Base-by-base conservation (phyloP, 2,797 vertebrate species). In the Vireo griseus region DNA sequence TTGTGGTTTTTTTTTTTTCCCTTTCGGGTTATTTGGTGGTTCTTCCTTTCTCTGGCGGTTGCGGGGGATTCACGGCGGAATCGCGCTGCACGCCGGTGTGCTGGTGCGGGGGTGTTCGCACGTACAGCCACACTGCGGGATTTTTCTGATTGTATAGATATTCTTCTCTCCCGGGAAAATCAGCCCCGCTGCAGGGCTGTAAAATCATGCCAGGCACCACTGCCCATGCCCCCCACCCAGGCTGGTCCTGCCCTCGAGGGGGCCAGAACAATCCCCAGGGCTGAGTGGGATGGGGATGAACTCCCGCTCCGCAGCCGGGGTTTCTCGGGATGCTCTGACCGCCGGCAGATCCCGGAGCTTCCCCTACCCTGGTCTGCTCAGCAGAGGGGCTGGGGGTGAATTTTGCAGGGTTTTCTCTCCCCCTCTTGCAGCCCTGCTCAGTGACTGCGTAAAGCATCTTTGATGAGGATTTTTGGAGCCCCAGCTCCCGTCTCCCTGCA, bases 271-370 rank as follows among this genome's bases (percentile, higher is more conserved):
- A 58, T 16, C 15, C 44, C 40, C 37, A 1, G 29, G 40, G 31
- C 0, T 10, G 29, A 29, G 47, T 20, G 33, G 19, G 58, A 44
- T 15, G 14, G 48, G 52, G 40, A 29, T 57, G 13, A 88, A 33
- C 0, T 20, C 5, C 42, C 4, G 6, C 8, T 16, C 13, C 35
- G 50, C 35, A 31, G n/a, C 54, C 12, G 13, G 16, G 35, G 0
- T 55, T 83, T 25, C 20, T 77, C 8, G 29, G 90, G 67, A 39
- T 88, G 88, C 88, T 54, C 75, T 1, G 1, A 8, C 13, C 8
- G 1, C 37, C 13, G 11, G 31, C 44, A 3, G 5, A 10, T 40
- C 44, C 24, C 11, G 5, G 33, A 39, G 72, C 52, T 74, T 59
- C 22, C 25, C 29, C 55, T 6, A 0, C 16, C 59, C 19, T 1